Percentiles rank a stretch among this genome's conserved stretches.
phyloP scores from a whole-genome alignment of 1,140 invertebrate genomes.

The Drosophila simulans region DNA sequence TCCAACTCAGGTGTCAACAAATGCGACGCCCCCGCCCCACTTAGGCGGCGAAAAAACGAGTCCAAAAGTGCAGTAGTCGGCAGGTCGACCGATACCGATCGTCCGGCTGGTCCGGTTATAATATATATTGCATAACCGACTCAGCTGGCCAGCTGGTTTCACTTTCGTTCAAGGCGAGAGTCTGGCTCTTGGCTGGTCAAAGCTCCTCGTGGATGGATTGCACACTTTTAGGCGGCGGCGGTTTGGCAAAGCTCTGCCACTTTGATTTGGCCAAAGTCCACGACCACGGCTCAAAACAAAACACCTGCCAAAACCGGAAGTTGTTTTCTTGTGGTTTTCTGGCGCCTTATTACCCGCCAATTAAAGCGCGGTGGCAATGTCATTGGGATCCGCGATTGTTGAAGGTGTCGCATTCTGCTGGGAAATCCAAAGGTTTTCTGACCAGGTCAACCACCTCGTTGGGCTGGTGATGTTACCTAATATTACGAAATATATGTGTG shows the following conservation, averaged over 20 bases:
- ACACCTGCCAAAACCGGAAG: constrained; percentile 56
- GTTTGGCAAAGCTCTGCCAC: constrained; percentile 14
- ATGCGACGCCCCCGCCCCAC: constrained; percentile 40
- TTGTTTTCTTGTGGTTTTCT: constrained; percentile 62
- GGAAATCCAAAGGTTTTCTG: constrained; percentile 62
- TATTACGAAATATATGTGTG: too few relatives aligned
- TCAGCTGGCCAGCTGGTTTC: constrained; percentile 59
- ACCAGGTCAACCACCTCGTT: constrained; percentile 37
- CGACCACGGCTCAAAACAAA: constrained; percentile 16
- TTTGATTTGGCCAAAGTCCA: constrained; percentile 55
- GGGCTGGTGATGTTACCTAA: not conserved
- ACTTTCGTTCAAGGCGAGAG: constrained; percentile 65
- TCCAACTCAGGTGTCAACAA: constrained; percentile 62
- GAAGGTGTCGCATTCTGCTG: constrained; percentile 10
- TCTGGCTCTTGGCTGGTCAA: not conserved
- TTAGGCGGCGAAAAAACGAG: constrained; percentile 64
- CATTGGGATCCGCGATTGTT: constrained; percentile 47
- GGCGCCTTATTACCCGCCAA: constrained; percentile 38
- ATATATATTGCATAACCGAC: constrained; percentile 44
- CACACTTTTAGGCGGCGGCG: constrained; percentile 43
- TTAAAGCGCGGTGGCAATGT: constrained; percentile 62
- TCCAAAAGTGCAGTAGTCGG: constrained; percentile 69
- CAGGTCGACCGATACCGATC: constrained; percentile 12
- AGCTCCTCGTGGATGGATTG: constrained; percentile 1
- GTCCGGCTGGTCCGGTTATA: constrained; percentile 42